Conservation (phyloP, 2,797 vertebrate genomes). For the Siniperca undulata region DNA sequence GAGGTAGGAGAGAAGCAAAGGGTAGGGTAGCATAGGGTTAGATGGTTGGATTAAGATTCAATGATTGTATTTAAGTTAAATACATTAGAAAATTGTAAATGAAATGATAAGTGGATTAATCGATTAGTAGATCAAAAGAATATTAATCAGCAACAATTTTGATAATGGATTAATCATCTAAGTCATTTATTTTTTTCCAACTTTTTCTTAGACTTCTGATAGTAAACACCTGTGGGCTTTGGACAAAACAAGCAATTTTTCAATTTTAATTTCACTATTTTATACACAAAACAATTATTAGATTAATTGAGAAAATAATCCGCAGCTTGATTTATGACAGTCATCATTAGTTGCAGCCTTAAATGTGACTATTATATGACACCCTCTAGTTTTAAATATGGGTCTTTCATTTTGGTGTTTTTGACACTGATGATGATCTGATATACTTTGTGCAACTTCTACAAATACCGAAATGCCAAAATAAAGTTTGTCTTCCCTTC, state of each 20-base stretch:
- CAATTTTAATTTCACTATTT: background rate
- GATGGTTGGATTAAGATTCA: background rate
- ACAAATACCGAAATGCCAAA: background rate
- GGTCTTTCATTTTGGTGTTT: background rate
- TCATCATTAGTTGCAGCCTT: background rate
- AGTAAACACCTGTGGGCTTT: no score
- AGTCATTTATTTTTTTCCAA: background rate
- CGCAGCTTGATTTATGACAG: background rate
- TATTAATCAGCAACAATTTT: background rate
- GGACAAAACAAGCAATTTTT: no score
- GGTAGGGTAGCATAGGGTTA: background rate
- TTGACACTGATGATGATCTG: background rate
- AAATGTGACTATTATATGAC: background rate
- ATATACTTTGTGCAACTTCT: slow-evolving; percentile 6
- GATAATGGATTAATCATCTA: background rate
- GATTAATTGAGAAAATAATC: background rate
- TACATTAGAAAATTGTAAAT: background rate
- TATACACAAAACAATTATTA: background rate
- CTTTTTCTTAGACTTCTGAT: no score
- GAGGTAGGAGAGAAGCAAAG: slow-evolving; percentile 13
- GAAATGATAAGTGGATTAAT: background rate
- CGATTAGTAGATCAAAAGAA: background rate
- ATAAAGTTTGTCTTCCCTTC: background rate
- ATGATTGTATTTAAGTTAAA: background rate
- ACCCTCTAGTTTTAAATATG: background rate